A percentile compares a stretch with the other conserved stretches of the same genome.
These are phyloP conservation scores for Lanius ludovicianus DNA, from an alignment of 2,113 vertebrate genomes.

Conservation along the genomic window DNA sequence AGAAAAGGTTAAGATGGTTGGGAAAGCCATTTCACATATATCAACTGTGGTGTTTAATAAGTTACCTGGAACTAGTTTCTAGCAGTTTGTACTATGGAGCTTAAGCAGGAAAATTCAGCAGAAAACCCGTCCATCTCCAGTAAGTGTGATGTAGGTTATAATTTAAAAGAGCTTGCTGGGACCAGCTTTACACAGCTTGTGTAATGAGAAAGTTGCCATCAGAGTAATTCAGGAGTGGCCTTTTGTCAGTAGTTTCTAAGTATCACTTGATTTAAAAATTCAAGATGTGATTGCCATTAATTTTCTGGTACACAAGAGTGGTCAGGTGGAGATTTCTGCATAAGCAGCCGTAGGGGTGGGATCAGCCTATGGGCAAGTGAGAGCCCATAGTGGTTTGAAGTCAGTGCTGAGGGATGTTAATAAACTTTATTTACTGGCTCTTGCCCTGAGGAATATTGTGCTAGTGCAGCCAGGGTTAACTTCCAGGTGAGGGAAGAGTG, in stretches of 20 bases:
- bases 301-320: neutral
- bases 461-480: neutral
- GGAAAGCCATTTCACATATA: neutral
- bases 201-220: neutral
- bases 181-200: neutral
- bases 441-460: neutral
- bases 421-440: neutral
- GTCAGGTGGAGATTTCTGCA: neutral
- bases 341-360: neutral
- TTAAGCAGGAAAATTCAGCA: neutral
- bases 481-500: neutral
- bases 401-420: neutral
- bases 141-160: neutral
- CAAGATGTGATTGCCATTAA: neutral
- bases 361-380: neutral
- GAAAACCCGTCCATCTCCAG: neutral
- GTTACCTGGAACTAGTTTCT: conserved; percentile 26
- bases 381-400: neutral
- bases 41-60: neutral
- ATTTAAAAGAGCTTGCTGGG: neutral
- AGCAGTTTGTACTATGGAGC: neutral
- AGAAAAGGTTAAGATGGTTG: neutral
- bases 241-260: neutral
- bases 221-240: neutral
- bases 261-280: neutral